A percentile compares a stretch with the other conserved stretches of the same genome.
These are phyloP conservation scores for Alectoris magna DNA, from an alignment of 2,797 vertebrate species.

Conservation along the genomic window DNA sequence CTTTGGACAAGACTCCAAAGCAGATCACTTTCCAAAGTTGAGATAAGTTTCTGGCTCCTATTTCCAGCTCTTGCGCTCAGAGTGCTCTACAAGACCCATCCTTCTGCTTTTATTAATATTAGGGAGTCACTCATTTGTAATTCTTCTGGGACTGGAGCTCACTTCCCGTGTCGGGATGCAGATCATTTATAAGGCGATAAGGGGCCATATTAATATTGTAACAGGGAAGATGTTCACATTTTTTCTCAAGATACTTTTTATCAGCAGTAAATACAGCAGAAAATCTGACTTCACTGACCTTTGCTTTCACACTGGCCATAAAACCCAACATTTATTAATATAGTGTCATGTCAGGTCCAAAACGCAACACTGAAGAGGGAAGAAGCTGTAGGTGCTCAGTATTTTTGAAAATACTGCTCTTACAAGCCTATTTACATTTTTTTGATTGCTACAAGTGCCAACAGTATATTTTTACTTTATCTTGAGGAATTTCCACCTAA, in stretches of 20 bases:
- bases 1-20: conserved; percentile 55
- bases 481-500: not conserved
- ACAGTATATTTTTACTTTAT: not conserved
- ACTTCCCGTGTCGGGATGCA: conserved; percentile 63
- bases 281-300: conserved; percentile 41
- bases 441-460: not conserved
- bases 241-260: conserved; percentile 31
- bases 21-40: conserved; percentile 43
- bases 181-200: conserved; percentile 52
- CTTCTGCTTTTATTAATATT: conserved; percentile 56
- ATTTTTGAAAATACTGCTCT: not conserved
- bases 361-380: not conserved
- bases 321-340: not conserved
- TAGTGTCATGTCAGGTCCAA: not conserved
- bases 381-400: not conserved
- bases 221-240: conserved; percentile 45
- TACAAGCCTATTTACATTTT: not conserved
- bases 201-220: conserved; percentile 54
- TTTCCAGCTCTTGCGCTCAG: not conserved
- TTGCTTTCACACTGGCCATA: conserved; percentile 15
- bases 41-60: conserved; percentile 50
- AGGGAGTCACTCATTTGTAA: conserved; percentile 44
- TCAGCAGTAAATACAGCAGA: conserved; percentile 8
- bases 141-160: conserved; percentile 35
- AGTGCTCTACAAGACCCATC: not conserved